Base-by-base conservation (phyloP, 30 jellyfish, hydroid and myxozoan genomes). In the Aurelia sp. region DNA sequence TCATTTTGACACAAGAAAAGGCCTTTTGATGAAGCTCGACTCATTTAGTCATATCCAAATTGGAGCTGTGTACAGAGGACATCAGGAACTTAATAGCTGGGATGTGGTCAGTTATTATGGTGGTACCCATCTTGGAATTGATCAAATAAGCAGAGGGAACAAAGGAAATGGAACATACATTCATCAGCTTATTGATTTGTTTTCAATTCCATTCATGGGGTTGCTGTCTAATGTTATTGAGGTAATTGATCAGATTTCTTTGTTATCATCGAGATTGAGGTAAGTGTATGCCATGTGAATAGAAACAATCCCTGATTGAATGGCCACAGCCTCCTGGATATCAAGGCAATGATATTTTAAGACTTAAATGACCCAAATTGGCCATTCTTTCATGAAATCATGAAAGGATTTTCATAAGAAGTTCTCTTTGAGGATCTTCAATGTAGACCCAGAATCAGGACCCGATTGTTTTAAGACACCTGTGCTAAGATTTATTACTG, bases 1-100 rank as follows among this genome's bases (percentile, higher is more conserved):
- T 59, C 98, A 92, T 79, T 92, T 87, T 82, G 98, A 92, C 63
- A 85, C 98, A n/a, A 33, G 88, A 63, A 87, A 83, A 90, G 98
- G 98, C 17, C 66, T 78, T 37, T 53, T 92, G 92, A 92, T 92
- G 98, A 92, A 92, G 78, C 82, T 92, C 31, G 98, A 92, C 73
- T 92, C 97, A 4, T 92, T 76, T 75, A 92, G 97, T 69, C 97
- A 92, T 71, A 84, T 92, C 12, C 98, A 92, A 63, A 50, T 87
- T 16, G 98, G 98, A 13, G 59, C 96, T 3, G 97, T 92, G 11
- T 92, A 87, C 71, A 92, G 98, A 84, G 98, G 98, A 44, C 62
- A 81, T 40, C 97, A 88, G 62, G 88, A 87, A 52, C 73, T 92
- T 5, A 70, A 76, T 78, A 84, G 92, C 90, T 88, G 96, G 96